Evolutionary conservation across 2,888 invertebrate genomes (phyloP).

Genomic region (Drosophila barbarae): DNA sequence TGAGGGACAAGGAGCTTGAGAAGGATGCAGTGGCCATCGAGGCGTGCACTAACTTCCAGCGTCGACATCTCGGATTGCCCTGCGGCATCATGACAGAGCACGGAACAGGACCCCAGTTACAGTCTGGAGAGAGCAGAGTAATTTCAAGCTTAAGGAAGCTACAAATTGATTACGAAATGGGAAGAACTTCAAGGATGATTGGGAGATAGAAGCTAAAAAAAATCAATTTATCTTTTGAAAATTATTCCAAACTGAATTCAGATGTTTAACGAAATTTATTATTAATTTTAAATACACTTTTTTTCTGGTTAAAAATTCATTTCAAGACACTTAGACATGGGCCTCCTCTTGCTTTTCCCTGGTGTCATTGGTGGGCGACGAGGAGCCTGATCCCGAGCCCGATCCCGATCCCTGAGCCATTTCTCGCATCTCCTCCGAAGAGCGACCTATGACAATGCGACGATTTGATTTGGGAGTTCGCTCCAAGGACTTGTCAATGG

Average conservation of each 20-base stretch:
- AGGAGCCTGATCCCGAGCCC: not conserved
- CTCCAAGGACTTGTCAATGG: conserved; percentile 63
- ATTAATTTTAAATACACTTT: conserved; percentile 3
- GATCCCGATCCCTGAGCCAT: conserved; percentile 25
- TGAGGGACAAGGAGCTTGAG: not conserved
- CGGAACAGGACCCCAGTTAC: conserved; percentile 5
- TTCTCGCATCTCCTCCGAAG: conserved; percentile 66
- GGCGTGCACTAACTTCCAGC: conserved; percentile 55
- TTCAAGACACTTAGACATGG: not conserved
- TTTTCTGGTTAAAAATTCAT: conserved; percentile 1
- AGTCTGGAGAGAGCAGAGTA: conserved; percentile 44
- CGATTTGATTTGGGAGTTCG: conserved; percentile 57
- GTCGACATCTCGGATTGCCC: conserved; percentile 43
- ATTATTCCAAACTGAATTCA: not conserved
- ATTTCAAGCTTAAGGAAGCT: conserved; percentile 69
- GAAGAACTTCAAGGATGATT: conserved; percentile 3
- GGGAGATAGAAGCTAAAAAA: not conserved
- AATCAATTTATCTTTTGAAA: not conserved
- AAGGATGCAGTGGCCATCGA: conserved; percentile 45
- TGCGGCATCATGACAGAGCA: conserved; percentile 30
- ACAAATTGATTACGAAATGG: conserved; percentile 59
- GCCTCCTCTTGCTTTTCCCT: conserved; percentile 13
- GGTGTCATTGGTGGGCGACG: not conserved
- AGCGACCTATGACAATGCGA: conserved; percentile 51
- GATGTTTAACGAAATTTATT: not conserved